Evolutionary conservation across 1,140 invertebrate species (phyloP).

Genomic region (Trichonephila clavata): DNA sequence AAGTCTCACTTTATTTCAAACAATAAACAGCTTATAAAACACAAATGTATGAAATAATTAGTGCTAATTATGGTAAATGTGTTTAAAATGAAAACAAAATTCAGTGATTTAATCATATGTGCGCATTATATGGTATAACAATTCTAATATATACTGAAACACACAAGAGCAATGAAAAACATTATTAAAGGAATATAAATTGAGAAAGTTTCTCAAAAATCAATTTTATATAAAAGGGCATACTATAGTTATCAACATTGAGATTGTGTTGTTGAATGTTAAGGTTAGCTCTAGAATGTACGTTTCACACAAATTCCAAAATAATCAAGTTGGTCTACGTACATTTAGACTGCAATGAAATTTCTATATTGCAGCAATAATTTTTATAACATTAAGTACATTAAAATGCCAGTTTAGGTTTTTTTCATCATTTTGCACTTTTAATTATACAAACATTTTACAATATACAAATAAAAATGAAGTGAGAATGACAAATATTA

Average conservation of each 20-base stretch:
- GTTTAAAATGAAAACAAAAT: conserved; percentile 30
- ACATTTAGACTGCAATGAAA: neutral
- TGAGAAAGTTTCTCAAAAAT: conserved; percentile 18
- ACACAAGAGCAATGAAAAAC: neutral
- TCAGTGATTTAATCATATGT: conserved; percentile 30
- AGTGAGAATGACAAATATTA: neutral
- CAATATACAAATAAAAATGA: neutral
- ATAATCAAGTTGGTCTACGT: neutral
- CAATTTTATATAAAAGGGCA: neutral
- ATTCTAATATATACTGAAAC: conserved; percentile 11
- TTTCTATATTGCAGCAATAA: neutral
- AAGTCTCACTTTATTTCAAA: conserved; percentile 58
- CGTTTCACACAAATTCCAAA: neutral
- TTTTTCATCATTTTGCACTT: neutral
- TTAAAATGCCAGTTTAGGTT: neutral
- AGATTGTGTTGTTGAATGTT: neutral
- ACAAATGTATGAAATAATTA: conserved; percentile 35
- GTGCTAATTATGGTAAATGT: conserved; percentile 39
- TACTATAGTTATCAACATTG: neutral
- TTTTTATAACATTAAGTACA: neutral
- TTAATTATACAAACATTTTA: neutral
- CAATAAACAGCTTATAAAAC: conserved; percentile 57
- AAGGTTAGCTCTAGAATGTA: neutral
- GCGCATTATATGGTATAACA: conserved; percentile 40
- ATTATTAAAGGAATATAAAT: conserved; percentile 15